phyloP scores from a whole-genome alignment of 1,140 invertebrate genomes.

The Aphelinus certus region DNA sequence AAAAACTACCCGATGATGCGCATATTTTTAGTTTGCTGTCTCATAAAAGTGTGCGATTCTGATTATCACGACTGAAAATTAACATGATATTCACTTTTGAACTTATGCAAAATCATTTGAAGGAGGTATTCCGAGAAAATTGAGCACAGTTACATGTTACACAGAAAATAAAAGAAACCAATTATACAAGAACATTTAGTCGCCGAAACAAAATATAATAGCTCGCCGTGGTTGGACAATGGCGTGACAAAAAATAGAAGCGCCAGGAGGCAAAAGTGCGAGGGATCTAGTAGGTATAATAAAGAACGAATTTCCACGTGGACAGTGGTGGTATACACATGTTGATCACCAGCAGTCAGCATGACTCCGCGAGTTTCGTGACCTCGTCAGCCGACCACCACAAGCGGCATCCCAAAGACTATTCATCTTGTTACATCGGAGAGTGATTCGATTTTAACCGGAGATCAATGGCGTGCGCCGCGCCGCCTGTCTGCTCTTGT shows the following conservation, averaged over 20 bases:
- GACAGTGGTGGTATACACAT: slow-evolving; percentile 35
- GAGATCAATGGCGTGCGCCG: slow-evolving; percentile 54
- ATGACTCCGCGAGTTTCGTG: slow-evolving; percentile 53
- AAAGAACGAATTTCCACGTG: slow-evolving; percentile 15
- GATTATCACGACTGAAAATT: no score
- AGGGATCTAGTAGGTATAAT: background rate
- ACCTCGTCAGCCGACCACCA: slow-evolving; percentile 50
- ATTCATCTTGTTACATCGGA: slow-evolving; percentile 61
- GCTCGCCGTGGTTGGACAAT: no score
- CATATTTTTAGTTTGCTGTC: no score
- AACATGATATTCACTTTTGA: no score
- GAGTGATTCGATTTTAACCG: slow-evolving; percentile 58
- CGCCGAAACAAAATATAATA: no score
- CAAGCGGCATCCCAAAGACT: slow-evolving; percentile 53
- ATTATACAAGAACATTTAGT: no score
- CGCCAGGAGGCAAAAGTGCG: background rate
- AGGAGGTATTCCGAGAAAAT: no score
- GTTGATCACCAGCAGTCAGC: slow-evolving; percentile 51
- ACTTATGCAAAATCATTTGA: no score
- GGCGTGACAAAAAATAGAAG: background rate
- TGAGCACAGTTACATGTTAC: no score
- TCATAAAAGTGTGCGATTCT: no score
- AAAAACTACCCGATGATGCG: no score
- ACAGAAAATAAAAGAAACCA: no score
- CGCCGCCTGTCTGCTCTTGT: slow-evolving; percentile 38